Conservation (phyloP, 2,797 vertebrate genomes). For the Capromys pilorides region DNA sequence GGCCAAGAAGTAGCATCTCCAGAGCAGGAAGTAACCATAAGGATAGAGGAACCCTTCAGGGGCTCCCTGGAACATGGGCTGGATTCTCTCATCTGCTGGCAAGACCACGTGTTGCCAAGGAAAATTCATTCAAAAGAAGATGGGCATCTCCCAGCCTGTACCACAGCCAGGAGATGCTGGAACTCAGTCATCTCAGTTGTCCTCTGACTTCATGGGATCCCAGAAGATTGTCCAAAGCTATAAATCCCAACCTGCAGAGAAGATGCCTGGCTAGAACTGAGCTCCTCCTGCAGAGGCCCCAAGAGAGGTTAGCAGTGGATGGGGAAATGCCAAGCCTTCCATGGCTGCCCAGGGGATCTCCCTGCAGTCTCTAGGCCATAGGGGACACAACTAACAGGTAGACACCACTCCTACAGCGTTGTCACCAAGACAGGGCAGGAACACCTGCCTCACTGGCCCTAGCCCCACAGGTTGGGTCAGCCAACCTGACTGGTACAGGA, state of each 20-base stretch:
- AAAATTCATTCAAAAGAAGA: background rate
- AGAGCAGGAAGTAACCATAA: background rate
- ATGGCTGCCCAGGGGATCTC: background rate
- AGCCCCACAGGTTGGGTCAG: too few species aligned
- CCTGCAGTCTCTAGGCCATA: background rate
- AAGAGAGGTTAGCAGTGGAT: fast-evolving
- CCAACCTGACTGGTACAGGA: fast-evolving
- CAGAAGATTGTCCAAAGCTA: background rate
- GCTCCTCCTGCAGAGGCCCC: background rate
- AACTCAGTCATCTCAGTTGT: background rate
- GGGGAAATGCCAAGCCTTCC: background rate
- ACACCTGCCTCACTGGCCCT: background rate
- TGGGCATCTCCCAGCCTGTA: background rate
- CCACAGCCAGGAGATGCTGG: background rate
- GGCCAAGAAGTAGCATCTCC: background rate
- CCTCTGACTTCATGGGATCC: background rate
- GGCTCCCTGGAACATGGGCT: background rate
- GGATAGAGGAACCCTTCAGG: background rate
- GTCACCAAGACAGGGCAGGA: background rate
- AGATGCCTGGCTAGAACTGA: fast-evolving
- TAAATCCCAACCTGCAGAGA: background rate
- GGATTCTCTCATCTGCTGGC: background rate
- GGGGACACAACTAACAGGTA: background rate
- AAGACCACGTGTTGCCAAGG: background rate
- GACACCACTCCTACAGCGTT: background rate